phyloP scores from a whole-genome alignment of 1,140 invertebrate species.

The Nephotettix cincticeps region DNA sequence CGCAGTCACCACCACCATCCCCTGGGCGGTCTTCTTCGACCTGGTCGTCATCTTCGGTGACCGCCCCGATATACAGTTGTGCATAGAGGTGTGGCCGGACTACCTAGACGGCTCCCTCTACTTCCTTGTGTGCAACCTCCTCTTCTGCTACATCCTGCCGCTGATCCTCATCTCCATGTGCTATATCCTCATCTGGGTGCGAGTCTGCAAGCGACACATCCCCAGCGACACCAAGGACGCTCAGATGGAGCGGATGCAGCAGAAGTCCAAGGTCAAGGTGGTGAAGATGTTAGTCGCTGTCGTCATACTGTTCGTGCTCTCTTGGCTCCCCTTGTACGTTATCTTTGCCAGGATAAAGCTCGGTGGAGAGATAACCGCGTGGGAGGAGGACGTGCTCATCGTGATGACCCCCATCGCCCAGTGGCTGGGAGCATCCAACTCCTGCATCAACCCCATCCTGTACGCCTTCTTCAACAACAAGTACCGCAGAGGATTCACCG shows the following conservation, averaged over 20 bases:
- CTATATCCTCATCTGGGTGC: constrained; percentile 91
- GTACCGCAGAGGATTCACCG: constrained; percentile 89
- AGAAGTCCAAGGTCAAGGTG: constrained; percentile 91
- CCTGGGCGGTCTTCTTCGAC: constrained; percentile 89
- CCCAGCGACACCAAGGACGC: constrained; percentile 89
- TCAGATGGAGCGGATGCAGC: constrained; percentile 87
- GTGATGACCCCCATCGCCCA: constrained; percentile 89
- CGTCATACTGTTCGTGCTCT: constrained; percentile 90
- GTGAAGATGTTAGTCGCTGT: constrained; percentile 96
- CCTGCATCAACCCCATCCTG: constrained; percentile 96
- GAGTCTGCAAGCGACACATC: constrained; percentile 83
- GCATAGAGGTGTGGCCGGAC: constrained; percentile 73
- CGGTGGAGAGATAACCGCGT: constrained; percentile 63
- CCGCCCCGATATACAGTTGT: constrained; percentile 56
- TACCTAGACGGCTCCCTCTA: constrained; percentile 76
- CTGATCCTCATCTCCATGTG: constrained; percentile 88
- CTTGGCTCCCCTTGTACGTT: constrained; percentile 92
- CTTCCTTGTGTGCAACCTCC: constrained; percentile 85
- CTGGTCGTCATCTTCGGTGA: constrained; percentile 72
- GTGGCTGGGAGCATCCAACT: constrained; percentile 94
- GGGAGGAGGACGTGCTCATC: constrained; percentile 76
- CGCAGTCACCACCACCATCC: constrained; percentile 77
- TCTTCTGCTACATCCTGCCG: constrained; percentile 91
- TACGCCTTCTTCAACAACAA: constrained; percentile 98
- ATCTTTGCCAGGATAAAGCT: constrained; percentile 87